Evolutionary conservation across 1,140 invertebrate genomes (phyloP).

Genomic region (Saccostrea cuccullata): DNA sequence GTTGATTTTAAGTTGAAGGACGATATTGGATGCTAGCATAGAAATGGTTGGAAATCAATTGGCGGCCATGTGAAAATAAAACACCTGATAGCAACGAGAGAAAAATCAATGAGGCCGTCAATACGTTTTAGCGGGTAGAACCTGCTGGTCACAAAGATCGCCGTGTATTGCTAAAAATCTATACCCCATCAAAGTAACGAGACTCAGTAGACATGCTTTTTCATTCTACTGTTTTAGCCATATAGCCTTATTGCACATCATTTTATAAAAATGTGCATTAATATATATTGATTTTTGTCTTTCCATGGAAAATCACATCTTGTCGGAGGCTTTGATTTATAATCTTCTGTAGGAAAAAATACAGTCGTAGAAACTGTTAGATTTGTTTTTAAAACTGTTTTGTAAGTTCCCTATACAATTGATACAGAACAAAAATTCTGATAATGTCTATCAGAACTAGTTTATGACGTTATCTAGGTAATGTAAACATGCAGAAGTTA

Average conservation of each 20-base stretch:
- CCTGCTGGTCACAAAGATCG: slow-evolving; percentile 21
- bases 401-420: too few relatives aligned
- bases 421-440: too few relatives aligned
- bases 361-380: too few relatives aligned
- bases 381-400: too few relatives aligned
- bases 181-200: not conserved
- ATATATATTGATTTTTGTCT: not conserved
- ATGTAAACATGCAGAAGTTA: too few relatives aligned
- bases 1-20: not conserved
- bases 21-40: not conserved
- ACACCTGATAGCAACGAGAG: slow-evolving; percentile 31
- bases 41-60: slow-evolving; percentile 16
- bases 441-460: too few relatives aligned
- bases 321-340: not conserved
- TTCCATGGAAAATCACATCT: not conserved
- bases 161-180: slow-evolving; percentile 27
- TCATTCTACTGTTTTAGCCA: not conserved
- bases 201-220: not conserved
- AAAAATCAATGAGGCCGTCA: slow-evolving; percentile 15
- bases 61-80: slow-evolving; percentile 30
- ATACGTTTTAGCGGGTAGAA: not conserved
- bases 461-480: too few relatives aligned
- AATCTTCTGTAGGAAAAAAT: not conserved
- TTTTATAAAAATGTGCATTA: slow-evolving; percentile 19
- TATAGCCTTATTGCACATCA: not conserved